Conservation (phyloP, 1,140 invertebrate genomes). For the Atta cephalotes region DNA sequence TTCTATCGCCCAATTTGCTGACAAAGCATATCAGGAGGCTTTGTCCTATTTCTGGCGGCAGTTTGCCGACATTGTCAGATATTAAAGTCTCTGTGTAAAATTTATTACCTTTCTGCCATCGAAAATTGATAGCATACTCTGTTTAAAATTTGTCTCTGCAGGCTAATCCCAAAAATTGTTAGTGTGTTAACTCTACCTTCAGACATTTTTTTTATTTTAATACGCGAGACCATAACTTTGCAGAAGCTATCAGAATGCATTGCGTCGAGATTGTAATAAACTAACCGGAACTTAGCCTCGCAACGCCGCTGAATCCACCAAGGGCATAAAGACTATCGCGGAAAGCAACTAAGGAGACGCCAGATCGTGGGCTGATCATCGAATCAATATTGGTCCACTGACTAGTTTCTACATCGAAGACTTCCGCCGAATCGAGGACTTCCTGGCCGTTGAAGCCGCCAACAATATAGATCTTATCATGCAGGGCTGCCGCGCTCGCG, state of each 20-base stretch:
- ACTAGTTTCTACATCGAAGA: constrained; percentile 88
- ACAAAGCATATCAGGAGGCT: too few species aligned
- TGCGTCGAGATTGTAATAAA: background rate
- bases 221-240: background rate
- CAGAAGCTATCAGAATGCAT: background rate
- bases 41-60: too few species aligned
- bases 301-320: constrained; percentile 91
- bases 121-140: too few species aligned
- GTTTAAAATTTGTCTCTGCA: too few species aligned
- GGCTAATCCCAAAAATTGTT: too few species aligned
- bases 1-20: too few species aligned
- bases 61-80: too few species aligned
- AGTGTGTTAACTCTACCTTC: background rate
- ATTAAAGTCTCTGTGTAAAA: too few species aligned
- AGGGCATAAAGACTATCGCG: constrained; percentile 91
- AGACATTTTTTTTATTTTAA: background rate
- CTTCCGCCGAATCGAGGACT: constrained; percentile 89
- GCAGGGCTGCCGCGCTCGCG: constrained; percentile 87
- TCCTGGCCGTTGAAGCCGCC: constrained; percentile 92
- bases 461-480: constrained; percentile 89
- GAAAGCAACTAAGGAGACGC: constrained; percentile 91
- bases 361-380: constrained; percentile 93
- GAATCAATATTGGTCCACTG: constrained; percentile 92
- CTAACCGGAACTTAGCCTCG: constrained; percentile 83
- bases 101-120: too few species aligned